phyloP scores from a whole-genome alignment of 2,797 vertebrate species.

The Coranthus polyacanthus region DNA sequence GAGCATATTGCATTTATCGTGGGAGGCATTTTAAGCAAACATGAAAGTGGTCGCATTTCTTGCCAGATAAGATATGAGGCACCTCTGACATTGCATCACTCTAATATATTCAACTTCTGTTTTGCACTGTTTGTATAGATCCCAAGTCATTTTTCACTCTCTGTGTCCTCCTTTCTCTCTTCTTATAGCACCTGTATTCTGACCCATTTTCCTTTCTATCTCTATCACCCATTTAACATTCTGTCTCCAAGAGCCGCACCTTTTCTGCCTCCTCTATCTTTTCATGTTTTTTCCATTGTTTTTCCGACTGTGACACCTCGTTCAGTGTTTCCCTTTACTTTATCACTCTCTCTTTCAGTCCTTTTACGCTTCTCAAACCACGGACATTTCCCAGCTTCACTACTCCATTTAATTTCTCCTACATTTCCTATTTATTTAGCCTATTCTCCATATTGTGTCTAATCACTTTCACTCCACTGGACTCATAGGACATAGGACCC shows the following conservation, averaged over 20 bases:
- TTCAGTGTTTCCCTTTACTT: slow-evolving; percentile 31
- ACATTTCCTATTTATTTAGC: no score
- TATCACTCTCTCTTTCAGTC: slow-evolving; percentile 35
- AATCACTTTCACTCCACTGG: slow-evolving; percentile 13
- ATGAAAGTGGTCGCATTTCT: slow-evolving; percentile 43
- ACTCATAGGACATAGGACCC: background rate
- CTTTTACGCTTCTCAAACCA: no score
- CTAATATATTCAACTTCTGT: slow-evolving; percentile 35
- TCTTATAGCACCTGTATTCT: slow-evolving; percentile 33
- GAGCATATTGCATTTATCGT: slow-evolving; percentile 40
- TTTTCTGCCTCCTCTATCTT: slow-evolving; percentile 46
- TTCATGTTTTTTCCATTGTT: slow-evolving; percentile 49
- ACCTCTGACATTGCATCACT: slow-evolving; percentile 55
- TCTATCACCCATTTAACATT: slow-evolving; percentile 58
- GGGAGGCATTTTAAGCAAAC: slow-evolving; percentile 53
- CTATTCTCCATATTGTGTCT: slow-evolving; percentile 10
- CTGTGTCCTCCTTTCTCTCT: slow-evolving; percentile 42
- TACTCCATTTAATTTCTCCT: no score
- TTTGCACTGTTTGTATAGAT: slow-evolving; percentile 39
- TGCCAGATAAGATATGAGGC: slow-evolving; percentile 52
- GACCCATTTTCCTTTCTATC: slow-evolving; percentile 53
- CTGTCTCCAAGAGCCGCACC: slow-evolving; percentile 32
- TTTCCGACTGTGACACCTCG: slow-evolving; percentile 38
- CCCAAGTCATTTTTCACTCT: slow-evolving; percentile 52
- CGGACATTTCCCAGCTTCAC: no score